phyloP scores from a whole-genome alignment of 2,113 vertebrate genomes.

The Ciconia boyciana region DNA sequence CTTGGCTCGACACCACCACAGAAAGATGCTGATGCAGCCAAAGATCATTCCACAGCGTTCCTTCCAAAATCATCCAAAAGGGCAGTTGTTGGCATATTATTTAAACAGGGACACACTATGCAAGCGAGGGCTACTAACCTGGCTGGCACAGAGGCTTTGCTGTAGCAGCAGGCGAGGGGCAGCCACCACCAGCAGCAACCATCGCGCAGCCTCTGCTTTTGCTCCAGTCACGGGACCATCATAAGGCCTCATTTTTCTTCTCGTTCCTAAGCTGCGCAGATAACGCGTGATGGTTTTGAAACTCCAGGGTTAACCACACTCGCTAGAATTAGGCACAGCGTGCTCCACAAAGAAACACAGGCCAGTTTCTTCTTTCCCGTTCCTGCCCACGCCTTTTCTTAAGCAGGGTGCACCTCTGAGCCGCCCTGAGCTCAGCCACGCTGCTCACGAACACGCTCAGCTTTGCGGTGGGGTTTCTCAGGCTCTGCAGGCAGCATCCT shows the following conservation, averaged over 20 bases:
- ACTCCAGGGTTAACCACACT: neutral
- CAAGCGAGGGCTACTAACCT: neutral
- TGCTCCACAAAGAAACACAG: neutral
- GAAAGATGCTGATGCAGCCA: conserved; percentile 43
- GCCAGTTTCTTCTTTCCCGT: neutral
- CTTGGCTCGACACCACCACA: neutral
- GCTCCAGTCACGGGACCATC: neutral
- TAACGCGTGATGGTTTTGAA: neutral
- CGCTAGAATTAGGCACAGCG: neutral
- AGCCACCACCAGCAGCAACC: neutral
- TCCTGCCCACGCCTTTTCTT: neutral
- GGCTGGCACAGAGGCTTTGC: neutral
- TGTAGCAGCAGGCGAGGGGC: neutral
- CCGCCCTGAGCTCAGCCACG: fast-evolving
- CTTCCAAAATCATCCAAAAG: neutral
- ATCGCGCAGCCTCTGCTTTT: neutral
- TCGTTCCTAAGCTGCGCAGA: neutral
- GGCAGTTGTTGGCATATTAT: neutral
- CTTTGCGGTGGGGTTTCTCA: neutral
- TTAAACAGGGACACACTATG: neutral
- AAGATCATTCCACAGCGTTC: conserved; percentile 36
- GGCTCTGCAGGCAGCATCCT: neutral
- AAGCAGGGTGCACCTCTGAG: neutral
- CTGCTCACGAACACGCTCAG: neutral
- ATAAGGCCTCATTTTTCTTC: neutral